Base-by-base conservation (phyloP, 2,888 invertebrate species). In the Tipula confusa region DNA sequence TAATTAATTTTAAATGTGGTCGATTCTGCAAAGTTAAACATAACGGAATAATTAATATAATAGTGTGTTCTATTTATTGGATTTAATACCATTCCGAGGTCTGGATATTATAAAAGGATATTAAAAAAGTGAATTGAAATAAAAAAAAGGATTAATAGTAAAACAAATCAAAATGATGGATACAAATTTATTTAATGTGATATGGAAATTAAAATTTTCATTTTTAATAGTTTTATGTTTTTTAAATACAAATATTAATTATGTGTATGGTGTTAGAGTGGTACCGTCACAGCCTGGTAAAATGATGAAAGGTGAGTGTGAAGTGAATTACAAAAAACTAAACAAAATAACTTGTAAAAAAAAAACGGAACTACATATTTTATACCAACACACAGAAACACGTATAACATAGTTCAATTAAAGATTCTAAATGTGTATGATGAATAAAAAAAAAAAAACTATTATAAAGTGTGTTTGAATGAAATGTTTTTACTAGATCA, bases 211-310 rank as follows among this genome's bases (percentile, higher is more conserved):
- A 64, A 64, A 64, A 64, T 64, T 64, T 64, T 64, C 64, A 64
- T 64, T 64, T 64, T 64, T 64, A 64, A 64, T 64, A 64, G 64
- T 64, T 64, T 64, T 64, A 64, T 64, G 64, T 64, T 64, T 64
- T 64, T 64, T 64, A 64, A 64, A 64, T 64, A 64, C 24, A 13
- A 64, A 64, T 64, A 1, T 64, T 24, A 64, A 24, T 64, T 64
- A 85, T 87, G 90, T 91, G 85, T 89, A 90, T 86, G 92, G 91
- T 88, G 91, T 92, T 86, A 90, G 92, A 89, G 89, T 92, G 87
- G 88, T 91, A 88, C 89, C 91, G 86, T 91, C 91, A 87, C 89
- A 91, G 9, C 64, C 64, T 64, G 64, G 64, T 64, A 64, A 64
- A 64, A 64, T 64, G 88, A 90, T 91, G 87, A 91, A 92, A 92